Base-by-base conservation (phyloP, 1,140 invertebrate species). In the Akabosia matsudoensis region DNA sequence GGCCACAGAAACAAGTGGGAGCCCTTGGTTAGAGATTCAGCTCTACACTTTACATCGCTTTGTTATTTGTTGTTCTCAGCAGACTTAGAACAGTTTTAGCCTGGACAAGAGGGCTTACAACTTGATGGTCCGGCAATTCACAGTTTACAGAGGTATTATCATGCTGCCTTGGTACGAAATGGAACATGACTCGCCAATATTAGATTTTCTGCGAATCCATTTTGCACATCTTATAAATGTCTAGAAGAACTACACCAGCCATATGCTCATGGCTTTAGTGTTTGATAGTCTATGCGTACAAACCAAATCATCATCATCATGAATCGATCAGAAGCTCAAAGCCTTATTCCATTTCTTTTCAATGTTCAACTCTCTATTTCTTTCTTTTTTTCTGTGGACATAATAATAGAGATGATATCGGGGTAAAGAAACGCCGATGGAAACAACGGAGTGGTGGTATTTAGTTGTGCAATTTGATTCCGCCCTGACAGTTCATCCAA, bases 401-500 rank as follows among this genome's bases (percentile, higher is more conserved):
- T 45, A 45, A 45, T 45, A 45, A 10, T 45, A 45, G 14, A 56
- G 54, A 56, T 56, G n/a, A 56, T 56, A 22, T 56, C 54, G n/a
- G 54, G 3, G 4, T 56, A 24, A 22, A 56, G 54, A 56, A 45
- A 18, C 37, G 18, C 13, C 54, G n/a, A 22, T 22, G 24, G 54
- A 56, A 56, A 56, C 61, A 67, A 67, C 61, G 30, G 61, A n/a
- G n/a, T n/a, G 61, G 22, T 67, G 22, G 61, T 67, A 67, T 56
- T 56, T 56, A 56, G 54, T 24, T 24, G n/a, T n/a, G 22, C 10
- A 10, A 67, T 67, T 67, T 67, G 61, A 67, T 67, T 67, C 30
- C 30, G 7, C 54, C 22, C 61, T 31, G 61, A 30, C 61, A 67
- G 61, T 31, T 67, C 61, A 67, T 67, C 61, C 61, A 67, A 67